phyloP scores from a whole-genome alignment of 2,888 invertebrate genomes.

The Chymomyza fuscimana region DNA sequence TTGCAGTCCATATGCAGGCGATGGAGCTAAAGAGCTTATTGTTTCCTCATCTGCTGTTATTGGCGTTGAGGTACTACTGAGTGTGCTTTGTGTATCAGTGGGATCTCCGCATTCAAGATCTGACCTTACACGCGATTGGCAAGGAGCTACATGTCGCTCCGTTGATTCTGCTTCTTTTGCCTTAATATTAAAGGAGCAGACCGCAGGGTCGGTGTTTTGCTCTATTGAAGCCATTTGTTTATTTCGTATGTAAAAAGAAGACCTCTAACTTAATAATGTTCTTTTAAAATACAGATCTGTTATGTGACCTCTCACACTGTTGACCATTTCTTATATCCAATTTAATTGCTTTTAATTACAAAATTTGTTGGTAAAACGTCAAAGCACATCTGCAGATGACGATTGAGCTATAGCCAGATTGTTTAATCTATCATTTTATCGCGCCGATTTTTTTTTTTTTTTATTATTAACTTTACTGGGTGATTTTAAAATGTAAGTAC shows the following conservation, averaged over 20 bases:
- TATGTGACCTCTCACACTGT: neutral
- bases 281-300: too few relatives aligned
- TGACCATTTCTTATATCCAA: neutral
- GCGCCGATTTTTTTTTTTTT: too few relatives aligned
- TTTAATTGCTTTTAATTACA: too few relatives aligned
- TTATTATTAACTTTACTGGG: too few relatives aligned
- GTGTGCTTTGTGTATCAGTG: conserved; percentile 64
- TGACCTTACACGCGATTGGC: neutral
- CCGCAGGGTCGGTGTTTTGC: neutral
- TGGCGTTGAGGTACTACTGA: conserved; percentile 74
- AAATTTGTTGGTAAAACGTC: too few relatives aligned
- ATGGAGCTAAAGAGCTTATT: conserved; percentile 53
- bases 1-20: conserved; percentile 41
- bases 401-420: too few relatives aligned
- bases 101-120: conserved; percentile 61
- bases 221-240: neutral
- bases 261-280: neutral
- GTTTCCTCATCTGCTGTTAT: conserved; percentile 75
- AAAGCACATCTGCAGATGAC: too few relatives aligned
- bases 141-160: neutral
- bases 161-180: neutral
- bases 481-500: neutral
- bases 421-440: too few relatives aligned
- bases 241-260: neutral
- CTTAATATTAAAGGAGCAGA: neutral